Evolutionary conservation across 2,797 vertebrate species (phyloP).

Genomic region (Falco peregrinus): DNA sequence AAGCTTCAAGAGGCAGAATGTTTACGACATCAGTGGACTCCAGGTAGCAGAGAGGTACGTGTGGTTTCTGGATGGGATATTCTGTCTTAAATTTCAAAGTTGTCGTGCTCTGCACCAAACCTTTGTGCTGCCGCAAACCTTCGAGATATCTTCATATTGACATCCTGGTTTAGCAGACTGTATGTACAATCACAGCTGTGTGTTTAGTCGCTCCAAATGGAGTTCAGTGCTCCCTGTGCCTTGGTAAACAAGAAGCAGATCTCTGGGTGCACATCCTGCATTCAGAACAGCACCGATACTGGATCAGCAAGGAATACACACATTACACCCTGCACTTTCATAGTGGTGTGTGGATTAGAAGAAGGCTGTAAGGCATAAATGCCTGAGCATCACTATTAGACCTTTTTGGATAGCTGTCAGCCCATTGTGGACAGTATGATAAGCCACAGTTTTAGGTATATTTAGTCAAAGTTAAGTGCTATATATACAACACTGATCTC

Average conservation of each 20-base stretch:
- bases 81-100: background rate
- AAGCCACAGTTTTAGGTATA: background rate
- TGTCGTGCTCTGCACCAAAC: background rate
- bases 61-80: background rate
- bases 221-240: background rate
- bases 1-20: background rate
- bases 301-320: background rate
- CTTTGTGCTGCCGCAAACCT: background rate
- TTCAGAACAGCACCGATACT: background rate
- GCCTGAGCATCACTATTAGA: background rate
- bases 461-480: background rate
- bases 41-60: background rate
- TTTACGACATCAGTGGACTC: background rate
- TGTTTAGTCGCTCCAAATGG: background rate
- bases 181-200: background rate
- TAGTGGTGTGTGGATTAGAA: background rate
- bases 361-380: background rate
- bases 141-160: background rate
- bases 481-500: background rate
- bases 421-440: background rate
- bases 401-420: background rate
- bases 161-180: background rate
- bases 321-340: background rate
- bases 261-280: background rate
- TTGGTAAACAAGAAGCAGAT: background rate